Evolutionary conservation across 1,140 invertebrate genomes (phyloP), one percentile per base, ranked within the genome.

Genomic region (Leptoteleia sp.): DNA sequence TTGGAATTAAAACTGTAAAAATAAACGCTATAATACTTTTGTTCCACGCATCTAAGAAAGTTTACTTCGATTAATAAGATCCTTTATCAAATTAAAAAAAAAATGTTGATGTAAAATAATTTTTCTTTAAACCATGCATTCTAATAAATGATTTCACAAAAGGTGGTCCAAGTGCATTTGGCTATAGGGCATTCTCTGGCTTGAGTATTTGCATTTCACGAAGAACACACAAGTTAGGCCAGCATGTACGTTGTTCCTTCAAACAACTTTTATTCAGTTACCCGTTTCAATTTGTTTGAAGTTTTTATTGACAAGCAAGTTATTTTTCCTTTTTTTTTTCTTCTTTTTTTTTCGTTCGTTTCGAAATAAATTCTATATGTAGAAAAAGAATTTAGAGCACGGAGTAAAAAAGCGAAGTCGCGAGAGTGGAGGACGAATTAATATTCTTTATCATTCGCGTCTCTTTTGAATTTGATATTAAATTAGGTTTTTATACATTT

Each of bases 261-360:
- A 50, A 65, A 52, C 47, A 65, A 52, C 61, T 65, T 65, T 65
- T 52, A 65, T 65, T 65, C 47, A 29, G 61, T 65, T 65, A 61
- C 61, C 16, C 22, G 61, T 65, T 64, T 64, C 61, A 64, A 64
- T 64, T 64, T 42, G 47, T 42, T 64, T 52, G 22, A 64, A 64
- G 15, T 48, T 50, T 64, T 64, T 42, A 64, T 64, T 52, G 61
- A 64, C 50, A 65, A 40, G 27, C 25, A 43, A 52, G 37, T 33
- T 65, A 38, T 48, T 54, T 54, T 65, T 4, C 16, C 27, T 31
- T 45, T 35, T 52, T 47, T 64, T 52, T 40, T 29, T 25, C 37
- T 64, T 40, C n/a, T n/a, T n/a, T n/a, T n/a, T n/a, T n/a, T n/a
- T n/a, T n/a, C n/a, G n/a, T n/a, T n/a, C n/a, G n/a, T n/a, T n/a